Conservation (phyloP, 2,113 vertebrate genomes). For the Boulengeromyrus knoepffleri region DNA sequence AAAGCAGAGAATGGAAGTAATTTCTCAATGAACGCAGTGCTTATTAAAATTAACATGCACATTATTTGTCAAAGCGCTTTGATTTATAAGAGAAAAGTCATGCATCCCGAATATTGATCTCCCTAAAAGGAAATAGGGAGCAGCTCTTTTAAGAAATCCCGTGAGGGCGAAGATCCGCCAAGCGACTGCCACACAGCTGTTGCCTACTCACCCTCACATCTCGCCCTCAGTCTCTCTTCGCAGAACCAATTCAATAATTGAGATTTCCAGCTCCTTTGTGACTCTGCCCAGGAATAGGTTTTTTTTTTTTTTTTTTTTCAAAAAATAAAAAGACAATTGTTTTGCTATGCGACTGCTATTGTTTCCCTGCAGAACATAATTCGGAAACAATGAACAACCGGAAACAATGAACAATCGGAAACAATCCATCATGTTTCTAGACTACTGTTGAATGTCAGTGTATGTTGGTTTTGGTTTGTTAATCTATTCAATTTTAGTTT, state of each 20-base stretch:
- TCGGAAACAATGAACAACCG: background rate
- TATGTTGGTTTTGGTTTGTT: background rate
- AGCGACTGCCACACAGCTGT: background rate
- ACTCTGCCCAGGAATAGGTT: background rate
- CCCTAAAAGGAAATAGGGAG: background rate
- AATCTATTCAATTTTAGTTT: background rate
- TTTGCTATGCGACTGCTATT: background rate
- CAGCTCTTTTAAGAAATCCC: background rate
- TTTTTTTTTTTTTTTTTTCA: background rate
- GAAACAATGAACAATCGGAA: background rate
- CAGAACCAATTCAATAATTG: conserved; percentile 9
- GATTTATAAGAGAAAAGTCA: background rate
- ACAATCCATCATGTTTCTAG: background rate
- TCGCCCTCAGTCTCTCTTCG: background rate
- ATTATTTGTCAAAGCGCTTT: background rate
- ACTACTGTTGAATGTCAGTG: background rate
- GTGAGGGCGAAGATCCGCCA: background rate
- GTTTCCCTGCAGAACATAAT: background rate
- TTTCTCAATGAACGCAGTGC: background rate
- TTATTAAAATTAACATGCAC: background rate
- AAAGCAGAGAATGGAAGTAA: background rate
- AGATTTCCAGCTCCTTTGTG: background rate
- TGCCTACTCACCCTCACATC: background rate
- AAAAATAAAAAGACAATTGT: background rate
- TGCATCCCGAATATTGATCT: background rate